Evolutionary conservation across 2,797 vertebrate species (phyloP).

Genomic region (Alcedo quadribrachys): DNA sequence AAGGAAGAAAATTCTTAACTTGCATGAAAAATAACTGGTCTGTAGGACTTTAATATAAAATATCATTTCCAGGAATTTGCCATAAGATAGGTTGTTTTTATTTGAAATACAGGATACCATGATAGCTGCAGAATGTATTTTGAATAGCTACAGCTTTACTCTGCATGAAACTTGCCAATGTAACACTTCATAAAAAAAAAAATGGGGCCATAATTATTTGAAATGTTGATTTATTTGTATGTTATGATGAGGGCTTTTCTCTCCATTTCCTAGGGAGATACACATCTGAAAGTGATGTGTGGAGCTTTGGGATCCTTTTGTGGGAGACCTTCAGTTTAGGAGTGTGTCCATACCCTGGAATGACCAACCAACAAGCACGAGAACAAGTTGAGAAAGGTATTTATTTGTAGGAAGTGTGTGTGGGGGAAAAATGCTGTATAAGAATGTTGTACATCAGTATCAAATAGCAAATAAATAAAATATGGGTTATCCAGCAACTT

Average conservation of each 20-base stretch:
- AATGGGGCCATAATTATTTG: background rate
- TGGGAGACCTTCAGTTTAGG: slow-evolving; percentile 98
- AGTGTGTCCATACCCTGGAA: slow-evolving; percentile 95
- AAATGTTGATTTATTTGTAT: background rate
- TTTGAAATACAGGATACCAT: background rate
- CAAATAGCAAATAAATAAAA: background rate
- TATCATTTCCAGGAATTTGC: background rate
- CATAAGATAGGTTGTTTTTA: background rate
- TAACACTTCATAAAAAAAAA: background rate
- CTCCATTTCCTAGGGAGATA: slow-evolving; percentile 86
- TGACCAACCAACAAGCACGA: slow-evolving; percentile 97
- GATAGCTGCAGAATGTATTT: background rate
- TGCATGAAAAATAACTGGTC: background rate
- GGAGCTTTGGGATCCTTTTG: slow-evolving; percentile 96
- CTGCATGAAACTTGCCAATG: background rate
- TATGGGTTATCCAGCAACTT: background rate
- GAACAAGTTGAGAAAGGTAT: slow-evolving; percentile 98
- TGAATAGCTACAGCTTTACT: background rate
- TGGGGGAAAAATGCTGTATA: background rate
- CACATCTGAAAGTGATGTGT: slow-evolving; percentile 95
- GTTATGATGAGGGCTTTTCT: background rate
- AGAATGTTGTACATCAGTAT: background rate
- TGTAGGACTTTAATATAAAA: background rate
- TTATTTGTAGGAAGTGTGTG: background rate
- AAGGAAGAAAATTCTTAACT: too few relatives aligned